phyloP scores from a whole-genome alignment of 2,888 invertebrate species.

The Blastobasis lacticolella region DNA sequence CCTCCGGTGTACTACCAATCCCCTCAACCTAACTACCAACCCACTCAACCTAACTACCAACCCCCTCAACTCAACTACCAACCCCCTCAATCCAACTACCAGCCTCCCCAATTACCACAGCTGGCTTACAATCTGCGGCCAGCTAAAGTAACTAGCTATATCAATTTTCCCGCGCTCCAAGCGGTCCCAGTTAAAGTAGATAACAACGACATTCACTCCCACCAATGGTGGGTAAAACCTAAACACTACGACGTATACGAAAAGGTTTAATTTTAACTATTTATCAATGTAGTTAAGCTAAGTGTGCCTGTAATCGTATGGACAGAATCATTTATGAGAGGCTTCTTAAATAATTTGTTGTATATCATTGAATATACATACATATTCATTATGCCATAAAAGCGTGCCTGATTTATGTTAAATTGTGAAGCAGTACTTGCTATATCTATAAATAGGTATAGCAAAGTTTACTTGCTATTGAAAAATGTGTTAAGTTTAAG shows the following conservation, averaged over 20 bases:
- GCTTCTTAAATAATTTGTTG: background rate
- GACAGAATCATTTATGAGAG: background rate
- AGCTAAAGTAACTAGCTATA: conserved; percentile 26
- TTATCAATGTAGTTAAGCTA: background rate
- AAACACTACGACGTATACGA: conserved; percentile 36
- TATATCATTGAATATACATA: conserved; percentile 6
- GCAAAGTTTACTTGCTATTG: too few relatives aligned
- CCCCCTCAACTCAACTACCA: background rate
- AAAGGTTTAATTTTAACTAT: conserved; percentile 1
- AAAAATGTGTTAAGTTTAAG: too few relatives aligned
- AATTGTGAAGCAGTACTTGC: conserved; percentile 4
- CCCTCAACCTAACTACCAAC: background rate
- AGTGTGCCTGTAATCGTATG: background rate
- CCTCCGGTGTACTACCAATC: background rate
- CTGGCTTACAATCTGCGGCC: too few relatives aligned
- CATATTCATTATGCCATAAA: conserved; percentile 1
- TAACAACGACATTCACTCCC: conserved; percentile 13
- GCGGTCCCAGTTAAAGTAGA: conserved; percentile 9
- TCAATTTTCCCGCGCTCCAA: conserved; percentile 28
- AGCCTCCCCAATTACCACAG: too few relatives aligned
- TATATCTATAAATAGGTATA: conserved; percentile 14
- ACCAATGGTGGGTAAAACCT: conserved; percentile 34
- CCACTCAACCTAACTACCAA: conserved; percentile 12
- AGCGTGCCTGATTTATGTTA: too few relatives aligned
- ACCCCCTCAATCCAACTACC: background rate